Evolutionary conservation across 2,113 vertebrate species (phyloP), one percentile per base, ranked within the genome.

Genomic region (Chaenogobius annularis): DNA sequence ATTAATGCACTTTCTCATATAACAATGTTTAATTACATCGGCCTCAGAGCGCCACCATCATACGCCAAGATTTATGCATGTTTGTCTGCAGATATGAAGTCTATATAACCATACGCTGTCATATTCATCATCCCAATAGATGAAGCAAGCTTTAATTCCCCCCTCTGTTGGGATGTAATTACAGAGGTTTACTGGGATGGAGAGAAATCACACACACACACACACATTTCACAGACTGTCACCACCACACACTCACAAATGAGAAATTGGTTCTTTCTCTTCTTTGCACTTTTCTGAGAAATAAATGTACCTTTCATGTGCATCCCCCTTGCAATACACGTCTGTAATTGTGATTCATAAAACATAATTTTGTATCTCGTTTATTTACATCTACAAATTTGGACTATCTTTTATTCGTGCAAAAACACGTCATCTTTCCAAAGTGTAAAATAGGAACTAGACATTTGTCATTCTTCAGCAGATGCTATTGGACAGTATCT

Each of bases 1-100:
- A 89, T 88, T 87, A 81, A 89, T 91, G 89, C 85, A 87, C 84
- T 88, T 84, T 86, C 84, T 85, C 85, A 82, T 85, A 89, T 90
- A 89, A 90, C 87, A 89, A 88, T 88, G 87, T 90, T 90, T 91
- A 90, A 91, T 91, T 91, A 89, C 86, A 87, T 85, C 85, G 86
- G 86, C 85, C 87, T 91, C 87, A 85, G 88, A 88, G 84, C 86
- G 77, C 83, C 77, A 44, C 86, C 81, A 85, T 89, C 89, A 88
- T 79, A 72, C 78, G 80, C 83, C 56, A 73, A 86, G 85, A 88
- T 88, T 89, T 89, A 88, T 90, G 81, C 74, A 75, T 88, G 89
- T 90, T 89, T 88, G 87, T 88, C 90, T 89, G 89, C 87, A 88
- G 84, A 90, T 85, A 89, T 90, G 87, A 90, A 90, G 88, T 88